Evolutionary conservation across 2,888 invertebrate genomes (phyloP).

Genomic region (Coecobrya sp.): DNA sequence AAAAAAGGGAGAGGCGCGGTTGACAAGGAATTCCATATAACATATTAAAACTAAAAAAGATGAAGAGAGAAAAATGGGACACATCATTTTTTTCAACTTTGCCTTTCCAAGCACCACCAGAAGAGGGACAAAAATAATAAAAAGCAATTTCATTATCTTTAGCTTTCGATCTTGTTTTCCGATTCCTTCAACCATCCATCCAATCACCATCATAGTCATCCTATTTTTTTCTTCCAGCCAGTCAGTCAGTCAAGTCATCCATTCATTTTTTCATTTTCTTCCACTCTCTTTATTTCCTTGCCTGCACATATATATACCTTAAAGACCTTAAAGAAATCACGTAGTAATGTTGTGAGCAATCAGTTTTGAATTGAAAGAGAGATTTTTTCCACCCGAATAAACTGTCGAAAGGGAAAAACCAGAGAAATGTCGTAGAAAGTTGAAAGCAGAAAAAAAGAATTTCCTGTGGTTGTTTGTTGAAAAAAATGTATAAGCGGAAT

Average conservation of each 20-base stretch:
- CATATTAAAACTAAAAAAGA: slow-evolving; percentile 13
- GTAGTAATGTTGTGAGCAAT: slow-evolving; percentile 14
- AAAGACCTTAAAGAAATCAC: slow-evolving; percentile 1
- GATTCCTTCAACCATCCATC: slow-evolving; percentile 47
- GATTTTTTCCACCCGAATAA: slow-evolving; percentile 31
- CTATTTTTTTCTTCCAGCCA: slow-evolving; percentile 23
- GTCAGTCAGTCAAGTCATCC: slow-evolving; percentile 36
- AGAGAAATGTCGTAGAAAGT: slow-evolving; percentile 38
- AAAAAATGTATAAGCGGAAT: not conserved
- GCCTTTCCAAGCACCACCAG: not conserved
- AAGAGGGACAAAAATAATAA: slow-evolving; percentile 14
- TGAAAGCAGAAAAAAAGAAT: slow-evolving; percentile 35
- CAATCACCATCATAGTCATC: slow-evolving; percentile 20
- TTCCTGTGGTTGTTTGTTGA: slow-evolving; percentile 20
- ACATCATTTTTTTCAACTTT: slow-evolving; percentile 16
- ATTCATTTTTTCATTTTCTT: slow-evolving; percentile 46
- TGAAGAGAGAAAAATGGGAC: not conserved
- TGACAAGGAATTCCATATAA: slow-evolving; percentile 1
- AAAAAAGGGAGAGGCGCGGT: not conserved
- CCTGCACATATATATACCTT: not conserved
- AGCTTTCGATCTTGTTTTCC: slow-evolving; percentile 37
- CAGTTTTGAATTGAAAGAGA: slow-evolving; percentile 32
- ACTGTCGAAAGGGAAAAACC: slow-evolving; percentile 28
- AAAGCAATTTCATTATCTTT: slow-evolving; percentile 48
- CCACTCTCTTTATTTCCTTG: not conserved